Conservation (phyloP, 2,797 vertebrate species). For the Sebastes paucispinis region DNA sequence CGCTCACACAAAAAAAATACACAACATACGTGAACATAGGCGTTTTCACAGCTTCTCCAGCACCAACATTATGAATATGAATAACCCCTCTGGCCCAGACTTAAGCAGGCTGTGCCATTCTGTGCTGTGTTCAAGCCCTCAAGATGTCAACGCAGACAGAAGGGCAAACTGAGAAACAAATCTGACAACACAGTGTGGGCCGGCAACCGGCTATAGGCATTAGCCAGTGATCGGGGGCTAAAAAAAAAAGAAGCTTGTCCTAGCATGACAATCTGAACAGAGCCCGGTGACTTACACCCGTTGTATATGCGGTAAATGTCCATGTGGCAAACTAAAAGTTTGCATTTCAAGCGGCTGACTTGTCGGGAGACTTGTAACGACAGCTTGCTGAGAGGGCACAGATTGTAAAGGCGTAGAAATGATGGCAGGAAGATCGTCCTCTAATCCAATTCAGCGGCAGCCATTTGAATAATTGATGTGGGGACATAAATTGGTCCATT, state of each 20-base stretch:
- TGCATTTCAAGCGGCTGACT: slow-evolving; percentile 39
- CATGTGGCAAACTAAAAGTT: slow-evolving; percentile 47
- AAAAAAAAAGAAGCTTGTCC: slow-evolving; percentile 1
- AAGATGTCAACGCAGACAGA: slow-evolving; percentile 68
- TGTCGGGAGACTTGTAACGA: slow-evolving; percentile 37
- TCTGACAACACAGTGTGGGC: slow-evolving; percentile 55
- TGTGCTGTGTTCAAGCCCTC: slow-evolving; percentile 56
- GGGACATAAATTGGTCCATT: slow-evolving; percentile 77
- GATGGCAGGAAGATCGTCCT: slow-evolving; percentile 61
- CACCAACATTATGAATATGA: slow-evolving; percentile 73
- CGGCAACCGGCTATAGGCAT: slow-evolving; percentile 18
- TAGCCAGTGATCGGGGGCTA: slow-evolving; percentile 16
- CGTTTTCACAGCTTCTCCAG: slow-evolving; percentile 57
- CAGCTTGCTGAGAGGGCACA: slow-evolving; percentile 65
- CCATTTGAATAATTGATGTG: slow-evolving; percentile 81
- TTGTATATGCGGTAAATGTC: slow-evolving; percentile 6
- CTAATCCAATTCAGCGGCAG: slow-evolving; percentile 73
- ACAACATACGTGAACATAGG: slow-evolving; percentile 57
- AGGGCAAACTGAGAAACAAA: slow-evolving; percentile 69
- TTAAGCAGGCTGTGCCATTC: slow-evolving; percentile 54
- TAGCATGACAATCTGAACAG: not conserved
- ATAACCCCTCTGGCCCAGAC: slow-evolving; percentile 61
- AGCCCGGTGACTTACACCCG: not conserved
- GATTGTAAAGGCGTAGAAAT: slow-evolving; percentile 57
- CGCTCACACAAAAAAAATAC: slow-evolving; percentile 45